Evolutionary conservation across 2,888 invertebrate species (phyloP), one percentile per base, ranked within the genome.

Genomic region (Agelastica alni): DNA sequence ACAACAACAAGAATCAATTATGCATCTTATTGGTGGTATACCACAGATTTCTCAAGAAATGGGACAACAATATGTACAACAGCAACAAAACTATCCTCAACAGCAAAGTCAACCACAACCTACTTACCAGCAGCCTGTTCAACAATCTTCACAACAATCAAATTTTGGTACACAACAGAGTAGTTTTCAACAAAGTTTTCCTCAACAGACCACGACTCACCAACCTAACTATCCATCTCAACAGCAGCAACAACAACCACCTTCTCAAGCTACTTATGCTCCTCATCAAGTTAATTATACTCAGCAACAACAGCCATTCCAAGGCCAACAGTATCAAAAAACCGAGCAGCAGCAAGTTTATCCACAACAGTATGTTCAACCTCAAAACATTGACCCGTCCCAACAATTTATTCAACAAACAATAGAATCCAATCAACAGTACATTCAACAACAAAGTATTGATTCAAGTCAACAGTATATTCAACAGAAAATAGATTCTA

Each of bases 401-500:
- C 60, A 58, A 37, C 53, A 62, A 36, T 62, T 60, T 31, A 34
- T 61, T 17, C 62, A 64, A 43, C 67, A 69, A 42, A 26, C 10
- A 13, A 22, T 34, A 1, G 51, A 51, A 36, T 30, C 51, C 12
- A 56, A 56, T 16, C 60, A 61, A 34, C 63, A 63, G 36, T 60
- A 56, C 32, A 49, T 57, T 12, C 54, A 55, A 51, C 30, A 56
- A 49, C n/a, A 54, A 79, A 14, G 16, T 14, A 44, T 53, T 16
- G 47, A 51, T 12, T 73, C 68, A 75, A 63, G 65, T 18, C 68
- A 69, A 53, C 58, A 58, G 39, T 51, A 49, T 36, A 46, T 55
- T 9, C 45, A 45, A 20, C 63, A 64, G 14, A 55, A 61, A 3
- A 17, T 52, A 80, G 80, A 74, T 79, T 49, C 60, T 31, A 60